phyloP scores from a whole-genome alignment of 2,113 vertebrate species.

The Pycnonotus jocosus region DNA sequence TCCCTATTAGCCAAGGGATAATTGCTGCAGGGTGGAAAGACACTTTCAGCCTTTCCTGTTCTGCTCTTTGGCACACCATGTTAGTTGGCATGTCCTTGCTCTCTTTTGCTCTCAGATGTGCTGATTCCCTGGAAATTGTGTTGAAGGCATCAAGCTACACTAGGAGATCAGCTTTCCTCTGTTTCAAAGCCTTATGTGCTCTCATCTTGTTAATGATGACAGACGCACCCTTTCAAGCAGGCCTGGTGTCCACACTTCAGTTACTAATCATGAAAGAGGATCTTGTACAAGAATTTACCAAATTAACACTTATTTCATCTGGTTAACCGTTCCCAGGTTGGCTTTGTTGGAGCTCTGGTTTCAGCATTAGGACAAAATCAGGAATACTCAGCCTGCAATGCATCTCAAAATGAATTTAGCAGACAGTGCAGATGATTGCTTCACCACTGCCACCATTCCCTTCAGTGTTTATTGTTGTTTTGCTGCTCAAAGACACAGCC shows the following conservation, averaged over 20 bases:
- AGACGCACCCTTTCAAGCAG: background rate
- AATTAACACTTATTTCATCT: conserved; percentile 54
- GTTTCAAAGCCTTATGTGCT: conserved; percentile 4
- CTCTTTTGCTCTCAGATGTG: conserved; percentile 9
- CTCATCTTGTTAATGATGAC: conserved; percentile 56
- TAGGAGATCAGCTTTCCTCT: conserved; percentile 40
- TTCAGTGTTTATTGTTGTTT: conserved; percentile 16
- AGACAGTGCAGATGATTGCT: conserved; percentile 1
- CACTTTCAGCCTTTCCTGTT: background rate
- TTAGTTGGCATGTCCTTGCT: background rate
- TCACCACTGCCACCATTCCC: background rate
- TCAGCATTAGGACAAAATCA: background rate
- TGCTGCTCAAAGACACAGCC: background rate
- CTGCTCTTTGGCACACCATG: background rate
- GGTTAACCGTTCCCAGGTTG: background rate
- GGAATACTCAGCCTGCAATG: background rate
- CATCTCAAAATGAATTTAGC: background rate
- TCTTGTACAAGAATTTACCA: conserved; percentile 47
- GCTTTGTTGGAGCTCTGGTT: background rate
- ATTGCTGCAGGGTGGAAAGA: background rate
- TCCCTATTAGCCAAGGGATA: background rate
- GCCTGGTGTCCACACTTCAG: background rate
- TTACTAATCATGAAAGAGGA: conserved; percentile 38
- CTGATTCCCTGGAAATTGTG: conserved; percentile 31
- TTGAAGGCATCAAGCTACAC: conserved; percentile 43